Evolutionary conservation across 2,113 vertebrate species (phyloP).

Genomic region (Psophia crepitans): DNA sequence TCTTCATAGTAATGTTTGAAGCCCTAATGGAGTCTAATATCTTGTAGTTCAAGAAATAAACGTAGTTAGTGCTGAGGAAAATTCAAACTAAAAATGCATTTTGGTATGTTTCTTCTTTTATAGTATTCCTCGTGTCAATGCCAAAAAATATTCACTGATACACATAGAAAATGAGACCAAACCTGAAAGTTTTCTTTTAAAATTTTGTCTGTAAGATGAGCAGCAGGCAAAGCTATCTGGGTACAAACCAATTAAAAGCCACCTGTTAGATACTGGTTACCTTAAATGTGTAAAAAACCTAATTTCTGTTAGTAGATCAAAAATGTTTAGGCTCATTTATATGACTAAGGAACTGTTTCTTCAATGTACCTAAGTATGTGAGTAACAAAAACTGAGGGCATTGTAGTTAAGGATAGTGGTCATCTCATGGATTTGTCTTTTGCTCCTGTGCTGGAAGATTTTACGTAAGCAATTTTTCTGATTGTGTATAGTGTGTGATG

Average conservation of each 20-base stretch:
- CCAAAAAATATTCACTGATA: not conserved
- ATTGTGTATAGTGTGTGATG: not conserved
- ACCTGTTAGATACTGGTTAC: not conserved
- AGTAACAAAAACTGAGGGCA: not conserved
- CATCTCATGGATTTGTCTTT: not conserved
- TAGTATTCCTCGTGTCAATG: not conserved
- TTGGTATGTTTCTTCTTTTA: not conserved
- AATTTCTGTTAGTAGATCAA: not conserved
- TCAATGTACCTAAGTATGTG: not conserved
- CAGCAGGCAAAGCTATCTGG: not conserved
- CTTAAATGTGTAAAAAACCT: not conserved
- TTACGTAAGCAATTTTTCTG: not conserved
- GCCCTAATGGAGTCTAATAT: not conserved
- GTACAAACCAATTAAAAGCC: not conserved
- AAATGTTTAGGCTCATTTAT: not conserved
- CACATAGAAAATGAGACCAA: not conserved
- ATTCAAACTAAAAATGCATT: not conserved
- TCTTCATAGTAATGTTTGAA: not conserved
- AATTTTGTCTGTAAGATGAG: not conserved
- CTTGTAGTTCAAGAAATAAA: not conserved
- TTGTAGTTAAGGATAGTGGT: not conserved
- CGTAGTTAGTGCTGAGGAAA: not conserved
- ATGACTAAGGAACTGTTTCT: not conserved
- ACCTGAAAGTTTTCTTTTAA: not conserved
- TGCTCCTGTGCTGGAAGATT: not conserved